Conservation (phyloP, 2,888 invertebrate species). For the Craniophora ligustri region DNA sequence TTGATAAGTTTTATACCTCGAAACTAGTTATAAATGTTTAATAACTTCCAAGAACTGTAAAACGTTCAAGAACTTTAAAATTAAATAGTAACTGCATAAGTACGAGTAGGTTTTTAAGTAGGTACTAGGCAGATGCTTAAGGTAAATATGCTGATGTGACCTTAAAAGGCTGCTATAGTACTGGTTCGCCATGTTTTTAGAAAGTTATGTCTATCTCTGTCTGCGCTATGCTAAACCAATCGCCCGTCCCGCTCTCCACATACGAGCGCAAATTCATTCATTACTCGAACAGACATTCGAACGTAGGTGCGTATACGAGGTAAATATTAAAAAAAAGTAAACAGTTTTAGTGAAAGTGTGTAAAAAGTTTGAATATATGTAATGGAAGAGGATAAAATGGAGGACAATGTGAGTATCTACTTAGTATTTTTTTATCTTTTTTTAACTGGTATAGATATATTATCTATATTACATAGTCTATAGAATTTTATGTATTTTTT, state of each 20-base stretch:
- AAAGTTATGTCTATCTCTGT: slow-evolving; percentile 73
- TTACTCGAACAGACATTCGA: slow-evolving; percentile 57
- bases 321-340: slow-evolving; percentile 36
- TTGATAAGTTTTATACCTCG: too few relatives aligned
- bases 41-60: too few relatives aligned
- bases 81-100: too few relatives aligned
- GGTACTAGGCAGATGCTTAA: slow-evolving; percentile 11
- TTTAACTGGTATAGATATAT: not conserved
- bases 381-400: slow-evolving; percentile 42
- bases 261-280: slow-evolving; percentile 59
- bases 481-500: too few relatives aligned
- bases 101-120: slow-evolving; percentile 3
- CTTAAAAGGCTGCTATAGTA: slow-evolving; percentile 74
- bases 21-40: too few relatives aligned
- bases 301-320: slow-evolving; percentile 43
- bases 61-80: too few relatives aligned
- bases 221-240: slow-evolving; percentile 37
- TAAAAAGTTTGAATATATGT: slow-evolving; percentile 27
- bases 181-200: slow-evolving; percentile 74
- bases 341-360: slow-evolving; percentile 23
- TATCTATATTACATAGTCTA: too few relatives aligned
- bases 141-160: slow-evolving; percentile 75
- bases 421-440: not conserved
- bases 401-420: slow-evolving; percentile 28
- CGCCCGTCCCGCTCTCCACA: slow-evolving; percentile 59